These are phyloP conservation scores for Adelphocoris suturalis DNA, from an alignment of 2,888 invertebrate species.

Conservation along the genomic window DNA sequence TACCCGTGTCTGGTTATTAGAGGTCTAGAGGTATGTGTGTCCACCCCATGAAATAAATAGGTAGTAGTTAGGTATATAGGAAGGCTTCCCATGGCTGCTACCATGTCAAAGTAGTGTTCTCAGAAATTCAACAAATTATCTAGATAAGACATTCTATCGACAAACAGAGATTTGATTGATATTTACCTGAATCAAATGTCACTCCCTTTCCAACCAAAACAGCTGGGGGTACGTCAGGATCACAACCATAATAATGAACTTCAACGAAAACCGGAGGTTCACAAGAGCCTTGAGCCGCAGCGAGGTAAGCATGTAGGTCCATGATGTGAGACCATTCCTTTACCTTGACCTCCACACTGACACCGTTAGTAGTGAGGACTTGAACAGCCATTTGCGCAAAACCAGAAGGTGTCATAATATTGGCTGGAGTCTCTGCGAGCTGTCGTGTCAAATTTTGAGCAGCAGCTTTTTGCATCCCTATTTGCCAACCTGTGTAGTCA, in stretches of 20 bases:
- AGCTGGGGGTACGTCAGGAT: slow-evolving; percentile 83
- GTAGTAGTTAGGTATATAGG: no score
- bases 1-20: no score
- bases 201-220: slow-evolving; percentile 87
- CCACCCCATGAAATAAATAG: no score
- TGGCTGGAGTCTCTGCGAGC: slow-evolving; percentile 90
- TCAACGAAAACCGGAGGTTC: slow-evolving; percentile 90
- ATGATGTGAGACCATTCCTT: slow-evolving; percentile 86
- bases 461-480: slow-evolving; percentile 86
- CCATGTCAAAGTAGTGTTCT: no score
- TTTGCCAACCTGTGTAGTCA: slow-evolving; percentile 85
- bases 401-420: slow-evolving; percentile 87
- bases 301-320: slow-evolving; percentile 89
- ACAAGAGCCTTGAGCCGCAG: slow-evolving; percentile 87
- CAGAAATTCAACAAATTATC: no score
- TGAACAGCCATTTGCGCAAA: slow-evolving; percentile 87
- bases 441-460: slow-evolving; percentile 89
- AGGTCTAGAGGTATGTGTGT: no score
- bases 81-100: no score
- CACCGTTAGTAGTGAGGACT: slow-evolving; percentile 80
- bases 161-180: neutral
- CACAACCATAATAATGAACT: slow-evolving; percentile 84
- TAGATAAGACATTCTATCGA: neutral
- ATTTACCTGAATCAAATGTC: slow-evolving; percentile 83
- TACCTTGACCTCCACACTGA: slow-evolving; percentile 84